These are phyloP conservation scores for Thereva unica DNA, from an alignment of 2,888 invertebrate species.

Conservation along the genomic window DNA sequence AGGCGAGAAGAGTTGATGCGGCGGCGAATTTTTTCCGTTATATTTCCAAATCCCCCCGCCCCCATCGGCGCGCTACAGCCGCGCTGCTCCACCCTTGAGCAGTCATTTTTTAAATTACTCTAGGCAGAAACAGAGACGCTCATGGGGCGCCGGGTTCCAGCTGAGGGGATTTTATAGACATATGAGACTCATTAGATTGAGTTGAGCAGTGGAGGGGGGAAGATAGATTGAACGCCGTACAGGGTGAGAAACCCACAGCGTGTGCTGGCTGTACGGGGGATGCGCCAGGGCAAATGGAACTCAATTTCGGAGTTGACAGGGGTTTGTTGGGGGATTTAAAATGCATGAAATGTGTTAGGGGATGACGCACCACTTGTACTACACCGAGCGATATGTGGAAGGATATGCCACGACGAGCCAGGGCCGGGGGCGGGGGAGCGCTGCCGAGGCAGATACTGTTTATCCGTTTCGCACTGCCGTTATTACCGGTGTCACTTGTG, in stretches of 20 bases:
- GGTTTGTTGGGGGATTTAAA: conserved; percentile 17
- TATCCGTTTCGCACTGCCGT: no score
- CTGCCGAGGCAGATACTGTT: no score
- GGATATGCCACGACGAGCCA: no score
- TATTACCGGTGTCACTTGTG: no score
- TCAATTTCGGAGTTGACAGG: conserved; percentile 21
- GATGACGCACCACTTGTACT: no score
- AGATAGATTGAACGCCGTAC: neutral
- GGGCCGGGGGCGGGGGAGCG: no score
- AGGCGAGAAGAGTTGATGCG: conserved; percentile 11
- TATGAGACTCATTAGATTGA: conserved; percentile 5
- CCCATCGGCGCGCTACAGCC: no score
- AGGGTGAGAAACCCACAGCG: no score
- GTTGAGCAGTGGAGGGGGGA: neutral
- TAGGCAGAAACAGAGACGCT: conserved; percentile 1
- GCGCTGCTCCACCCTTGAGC: conserved; percentile 1
- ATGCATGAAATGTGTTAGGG: conserved; percentile 25
- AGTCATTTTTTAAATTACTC: conserved; percentile 25
- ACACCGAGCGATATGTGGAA: no score
- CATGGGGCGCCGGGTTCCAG: neutral
- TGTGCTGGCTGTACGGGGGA: no score
- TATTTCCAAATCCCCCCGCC: neutral
- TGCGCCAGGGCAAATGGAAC: conserved; percentile 5
- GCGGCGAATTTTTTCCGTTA: conserved; percentile 7
- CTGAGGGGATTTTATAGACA: conserved; percentile 10